Base-by-base conservation (phyloP, 2,797 vertebrate genomes). In the Rhinoraja longicauda region DNA sequence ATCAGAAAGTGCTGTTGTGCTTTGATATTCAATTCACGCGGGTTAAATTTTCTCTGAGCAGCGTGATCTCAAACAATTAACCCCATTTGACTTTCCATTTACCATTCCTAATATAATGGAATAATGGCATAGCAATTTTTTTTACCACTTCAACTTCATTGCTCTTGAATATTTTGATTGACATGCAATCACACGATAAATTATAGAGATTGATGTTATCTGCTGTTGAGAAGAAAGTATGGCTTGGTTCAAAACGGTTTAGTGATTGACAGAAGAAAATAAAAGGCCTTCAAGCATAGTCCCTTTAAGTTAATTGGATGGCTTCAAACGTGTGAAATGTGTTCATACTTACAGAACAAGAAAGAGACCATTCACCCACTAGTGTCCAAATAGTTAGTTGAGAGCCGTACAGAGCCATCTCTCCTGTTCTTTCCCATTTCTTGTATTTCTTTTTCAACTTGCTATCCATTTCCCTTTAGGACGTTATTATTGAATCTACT, bases 41-140 rank as follows among this genome's bases (percentile, higher is more conserved):
- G 32, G 36, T 45, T 19, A 45, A 39, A 53, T 59, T 84, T 19
- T 8, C n/a, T 88, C 17, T 67, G 29, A 67, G 67, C 19, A 62
- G 84, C 21, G 10, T 39, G 84, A 88, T 88, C 84, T 88, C 84
- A 88, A 88, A 88, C 84, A 67, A 88, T 88, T 88, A 88, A 88
- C 84, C 84, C 59, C 59, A 88, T 67, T 92, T 92, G 67, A 75
- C 72, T 92, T 92, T 92, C n/a, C 72, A 67, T 92, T 92, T 72
- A 75, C 70, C 90, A 17, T n/a, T 75, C 39, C 70, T n/a, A 92
- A 92, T 92, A 73, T 72, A 75, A 92, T 72, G 70, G 6, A 73
- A 73, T 92, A 92, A 72, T 4, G 17, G 24, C 36, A 1, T 29
- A 53, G 90, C 64, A 91, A 73, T 91, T 53, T 73, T 26, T 64